A percentile compares a stretch with the other conserved stretches of the same genome.
Conservation (phyloP, 30 jellyfish, hydroid and myxozoan genomes). For the Clytia hemisphaerica region DNA sequence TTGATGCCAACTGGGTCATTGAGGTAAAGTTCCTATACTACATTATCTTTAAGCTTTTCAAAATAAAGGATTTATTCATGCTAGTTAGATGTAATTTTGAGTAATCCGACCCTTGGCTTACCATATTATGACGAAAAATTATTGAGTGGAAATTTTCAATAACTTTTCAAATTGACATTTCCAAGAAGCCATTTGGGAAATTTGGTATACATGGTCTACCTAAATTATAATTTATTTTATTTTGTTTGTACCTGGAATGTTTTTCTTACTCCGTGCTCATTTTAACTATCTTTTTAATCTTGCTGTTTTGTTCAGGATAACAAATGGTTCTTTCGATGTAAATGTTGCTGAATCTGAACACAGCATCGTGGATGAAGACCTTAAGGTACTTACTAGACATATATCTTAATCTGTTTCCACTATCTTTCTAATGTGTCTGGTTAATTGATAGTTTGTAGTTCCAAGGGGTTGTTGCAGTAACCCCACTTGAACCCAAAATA, state of each 20-base stretch:
- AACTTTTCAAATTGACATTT: neutral
- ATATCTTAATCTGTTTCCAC: neutral
- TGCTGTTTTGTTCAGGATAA: conserved; percentile 46
- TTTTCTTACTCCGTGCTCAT: neutral
- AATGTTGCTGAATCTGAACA: conserved; percentile 68
- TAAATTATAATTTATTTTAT: too few relatives aligned
- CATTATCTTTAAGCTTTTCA: neutral
- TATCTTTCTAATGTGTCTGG: neutral
- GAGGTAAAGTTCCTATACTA: too few relatives aligned
- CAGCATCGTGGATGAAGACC: conserved; percentile 71
- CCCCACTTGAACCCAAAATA: too few relatives aligned
- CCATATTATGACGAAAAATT: neutral
- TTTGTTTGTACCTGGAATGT: neutral
- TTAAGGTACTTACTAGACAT: conserved; percentile 43
- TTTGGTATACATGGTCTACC: neutral
- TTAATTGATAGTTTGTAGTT: neutral
- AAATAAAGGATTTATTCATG: neutral
- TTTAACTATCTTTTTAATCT: neutral
- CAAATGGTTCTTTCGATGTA: conserved; percentile 93
- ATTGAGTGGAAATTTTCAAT: neutral
- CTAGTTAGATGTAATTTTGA: neutral
- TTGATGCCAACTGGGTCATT: conserved; percentile 94
- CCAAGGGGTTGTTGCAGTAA: too few relatives aligned
- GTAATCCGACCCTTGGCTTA: neutral
- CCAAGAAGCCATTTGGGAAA: neutral